Base-by-base conservation (phyloP, 2,113 vertebrate genomes). In the Pleuronectes platessa region DNA sequence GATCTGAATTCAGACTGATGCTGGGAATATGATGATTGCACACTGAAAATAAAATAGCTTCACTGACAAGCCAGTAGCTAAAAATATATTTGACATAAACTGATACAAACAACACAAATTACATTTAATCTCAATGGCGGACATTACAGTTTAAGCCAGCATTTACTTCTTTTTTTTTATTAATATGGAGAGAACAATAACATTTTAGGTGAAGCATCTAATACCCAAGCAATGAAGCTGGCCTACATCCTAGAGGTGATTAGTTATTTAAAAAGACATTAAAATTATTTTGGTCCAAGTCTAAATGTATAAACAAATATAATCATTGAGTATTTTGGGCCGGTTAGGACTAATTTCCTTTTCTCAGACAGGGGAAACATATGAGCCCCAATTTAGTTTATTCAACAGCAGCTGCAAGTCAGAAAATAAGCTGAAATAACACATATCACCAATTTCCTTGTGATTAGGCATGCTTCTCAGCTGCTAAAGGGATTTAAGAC, bases 401-500 rank as follows among this genome's bases (percentile, higher is more conserved):
- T 86, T 89, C 83, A 79, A 81, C 88, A 80, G 77, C 69, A 85
- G 88, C 79, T 79, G 86, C 79, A 82, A 83, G 71, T 86, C 77
- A 78, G 79, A 88, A 89, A 88, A 80, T 67, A 88, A 85, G 85
- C 83, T 60, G 55, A 86, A 54, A 92, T 84, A 90, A 90, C 85
- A 87, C 88, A 83, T 69, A 90, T 91, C 74, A 79, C 74, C 89
- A 85, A 88, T 91, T 93, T 92, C 86, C 82, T 84, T 9, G 58
- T 63, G 81, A 94, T 94, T 93, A 90, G 89, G 62, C 90, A 93
- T 63, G 90, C 89, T 86, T 93, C 89, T 92, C 74, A 75, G 81
- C 78, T 45, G 65, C 91, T 94, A 94, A 93, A 88, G 78, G 88
- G 93, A 94, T 94, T 94, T 93, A 81, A 85, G 72, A 79, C 80